phyloP scores from a whole-genome alignment of 2,888 invertebrate genomes.

The Oligia strigilis region DNA sequence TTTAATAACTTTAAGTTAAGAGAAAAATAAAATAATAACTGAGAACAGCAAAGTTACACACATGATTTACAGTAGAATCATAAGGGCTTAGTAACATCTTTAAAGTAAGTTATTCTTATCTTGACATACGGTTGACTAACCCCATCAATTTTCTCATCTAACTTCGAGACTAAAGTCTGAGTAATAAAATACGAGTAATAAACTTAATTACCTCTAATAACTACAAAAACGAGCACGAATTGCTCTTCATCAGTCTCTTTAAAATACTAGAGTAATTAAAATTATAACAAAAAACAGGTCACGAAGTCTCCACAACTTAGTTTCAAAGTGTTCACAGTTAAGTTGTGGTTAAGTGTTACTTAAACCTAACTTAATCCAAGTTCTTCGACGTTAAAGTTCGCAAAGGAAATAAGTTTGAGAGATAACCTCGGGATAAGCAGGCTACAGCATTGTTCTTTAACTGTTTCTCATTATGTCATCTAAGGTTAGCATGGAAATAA shows the following conservation, averaged over 20 bases:
- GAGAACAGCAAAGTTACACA: too few relatives aligned
- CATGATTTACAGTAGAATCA: too few relatives aligned
- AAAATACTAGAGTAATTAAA: constrained; percentile 30
- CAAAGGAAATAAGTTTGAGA: constrained; percentile 62
- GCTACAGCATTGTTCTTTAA: constrained; percentile 62
- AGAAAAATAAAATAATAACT: not conserved
- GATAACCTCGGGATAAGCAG: constrained; percentile 63
- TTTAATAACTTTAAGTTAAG: too few relatives aligned
- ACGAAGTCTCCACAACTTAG: constrained; percentile 38
- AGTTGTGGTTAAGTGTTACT: constrained; percentile 50
- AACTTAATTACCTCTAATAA: constrained; percentile 9
- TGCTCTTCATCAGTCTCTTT: constrained; percentile 18
- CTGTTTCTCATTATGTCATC: constrained; percentile 61
- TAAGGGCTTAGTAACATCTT: too few relatives aligned
- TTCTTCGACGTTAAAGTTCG: constrained; percentile 52
- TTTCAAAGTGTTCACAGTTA: constrained; percentile 41
- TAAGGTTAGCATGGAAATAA: constrained; percentile 59
- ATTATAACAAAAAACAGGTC: constrained; percentile 46
- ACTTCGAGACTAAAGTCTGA: not conserved
- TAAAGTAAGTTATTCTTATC: not conserved
- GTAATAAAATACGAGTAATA: constrained; percentile 5
- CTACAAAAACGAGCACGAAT: constrained; percentile 31
- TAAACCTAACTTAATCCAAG: constrained; percentile 39
- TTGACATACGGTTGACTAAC: not conserved
- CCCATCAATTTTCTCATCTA: constrained; percentile 18